phyloP scores from a whole-genome alignment of 2,113 vertebrate genomes.

The Xenopus tropicalis region UCB_Xtro_10.0 CM004450.2:105840001-105840500 shows the following conservation, averaged over 20 bases:
- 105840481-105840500: background rate
- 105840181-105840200: slow-evolving; percentile 27
- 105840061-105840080: slow-evolving; percentile 35
- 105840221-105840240: slow-evolving; percentile 10
- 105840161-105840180: slow-evolving; percentile 53
- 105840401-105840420: background rate
- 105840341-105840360: background rate
- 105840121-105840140: slow-evolving; percentile 46
- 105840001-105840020: slow-evolving; percentile 46
- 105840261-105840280: slow-evolving; percentile 22
- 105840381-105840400: background rate
- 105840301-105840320: slow-evolving; percentile 53
- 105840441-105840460: background rate
- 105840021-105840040: slow-evolving; percentile 47
- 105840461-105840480: background rate
- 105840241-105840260: slow-evolving; percentile 39
- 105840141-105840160: background rate
- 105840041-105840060: slow-evolving; percentile 55
- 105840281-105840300: slow-evolving; percentile 58
- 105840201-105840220: background rate
- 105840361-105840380: background rate
- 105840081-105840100: slow-evolving; percentile 42
- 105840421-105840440: slow-evolving; percentile 17
- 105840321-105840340: background rate
- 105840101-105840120: slow-evolving; percentile 47